phyloP scores from a whole-genome alignment of 2,797 vertebrate genomes.

The Pachyuromys duprasi region DNA sequence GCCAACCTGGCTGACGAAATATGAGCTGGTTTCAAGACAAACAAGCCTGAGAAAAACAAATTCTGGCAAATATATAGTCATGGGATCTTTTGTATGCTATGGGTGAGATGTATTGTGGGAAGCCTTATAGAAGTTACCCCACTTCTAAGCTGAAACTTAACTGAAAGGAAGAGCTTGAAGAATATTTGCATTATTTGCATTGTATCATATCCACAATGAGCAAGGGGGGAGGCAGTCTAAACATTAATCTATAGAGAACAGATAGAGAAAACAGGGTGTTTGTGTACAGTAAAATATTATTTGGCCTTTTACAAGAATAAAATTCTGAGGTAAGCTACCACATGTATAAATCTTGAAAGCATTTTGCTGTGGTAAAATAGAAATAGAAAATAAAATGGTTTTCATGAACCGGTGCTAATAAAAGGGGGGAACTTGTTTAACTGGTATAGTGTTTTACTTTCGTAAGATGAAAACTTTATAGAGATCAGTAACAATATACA shows the following conservation, averaged over 20 bases:
- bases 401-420: background rate
- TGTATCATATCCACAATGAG: background rate
- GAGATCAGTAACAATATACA: background rate
- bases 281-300: background rate
- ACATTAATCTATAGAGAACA: background rate
- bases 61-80: background rate
- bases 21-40: background rate
- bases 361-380: background rate
- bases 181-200: background rate
- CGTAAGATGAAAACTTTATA: background rate
- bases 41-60: background rate
- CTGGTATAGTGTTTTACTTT: background rate
- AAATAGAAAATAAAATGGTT: background rate
- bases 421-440: background rate
- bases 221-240: background rate
- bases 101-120: background rate
- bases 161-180: background rate
- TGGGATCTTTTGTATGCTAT: background rate
- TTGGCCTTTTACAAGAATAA: background rate
- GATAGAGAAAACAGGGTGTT: background rate
- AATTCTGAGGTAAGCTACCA: background rate
- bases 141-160: background rate
- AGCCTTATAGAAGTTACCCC: background rate
- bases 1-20: background rate
- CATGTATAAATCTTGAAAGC: background rate